Base-by-base conservation (phyloP, 1,140 invertebrate species). In the Drosophila eugracilis region DNA sequence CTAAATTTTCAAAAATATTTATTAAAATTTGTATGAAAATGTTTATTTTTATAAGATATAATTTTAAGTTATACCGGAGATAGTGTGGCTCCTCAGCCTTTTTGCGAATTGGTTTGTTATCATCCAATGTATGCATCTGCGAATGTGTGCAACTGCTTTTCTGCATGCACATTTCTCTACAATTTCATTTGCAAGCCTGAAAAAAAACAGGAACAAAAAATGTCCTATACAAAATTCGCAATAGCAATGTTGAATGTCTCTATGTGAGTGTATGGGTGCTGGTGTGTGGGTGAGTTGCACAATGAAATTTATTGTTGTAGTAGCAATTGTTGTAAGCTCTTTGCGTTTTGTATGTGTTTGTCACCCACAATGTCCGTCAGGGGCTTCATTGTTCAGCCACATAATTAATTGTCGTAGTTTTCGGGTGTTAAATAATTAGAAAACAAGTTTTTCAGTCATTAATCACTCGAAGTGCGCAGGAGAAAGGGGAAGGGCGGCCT, bases 351-450 rank as follows among this genome's bases (percentile, higher is more conserved):
- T 67, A 26, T 63, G 45, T 66, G 54, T 75, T 77, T 57, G 53
- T 77, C 66, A 53, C 63, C 78, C 83, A 88, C 69, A 81, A 63
- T 74, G 74, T 75, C 78, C 74, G 49, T 60, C 66, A 67, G 59
- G 57, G 72, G 75, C 80, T 88, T 88, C 77, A 88, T 88, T 89
- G 83, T 88, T 88, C 78, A 75, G 78, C 83, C 83, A 83, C 83
- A 88, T 88, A 88, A 88, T 88, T 88, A 88, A 88, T 88, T 88
- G 83, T 88, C 78, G 83, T 88, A 83, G 84, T 88, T 88, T 88
- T 83, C 50, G 65, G 80, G 78, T 83, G 83, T 88, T 88, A 88
- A 88, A 88, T 88, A 88, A 88, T 88, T 88, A 88, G 83, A 88
- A 88, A 88, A 88, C 83, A 83, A 88, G 78, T 89, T 88, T 83